Evolutionary conservation across 2,888 invertebrate species (phyloP).

Genomic region (Caenorhabditis virilis): DNA sequence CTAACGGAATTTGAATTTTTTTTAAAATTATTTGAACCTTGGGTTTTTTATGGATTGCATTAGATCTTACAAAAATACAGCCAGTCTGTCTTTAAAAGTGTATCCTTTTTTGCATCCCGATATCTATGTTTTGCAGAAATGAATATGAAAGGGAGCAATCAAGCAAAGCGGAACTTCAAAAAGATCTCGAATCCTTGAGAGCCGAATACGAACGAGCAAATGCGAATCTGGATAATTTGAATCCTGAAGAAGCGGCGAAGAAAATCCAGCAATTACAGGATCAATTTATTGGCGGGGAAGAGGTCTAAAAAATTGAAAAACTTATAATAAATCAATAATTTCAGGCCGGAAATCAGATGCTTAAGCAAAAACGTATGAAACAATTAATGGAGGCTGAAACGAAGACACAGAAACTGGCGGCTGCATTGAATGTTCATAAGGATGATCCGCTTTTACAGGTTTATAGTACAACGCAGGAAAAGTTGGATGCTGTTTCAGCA

Average conservation of each 20-base stretch:
- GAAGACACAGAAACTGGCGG: slow-evolving; percentile 67
- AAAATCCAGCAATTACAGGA: slow-evolving; percentile 76
- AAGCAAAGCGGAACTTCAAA: slow-evolving; percentile 73
- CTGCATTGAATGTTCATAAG: slow-evolving; percentile 73
- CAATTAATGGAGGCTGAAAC: slow-evolving; percentile 79
- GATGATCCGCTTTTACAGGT: slow-evolving; percentile 78
- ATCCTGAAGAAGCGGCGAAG: slow-evolving; percentile 61
- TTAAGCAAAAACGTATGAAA: slow-evolving; percentile 77
- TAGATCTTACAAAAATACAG: too few relatives aligned
- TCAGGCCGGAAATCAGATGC: too few relatives aligned
- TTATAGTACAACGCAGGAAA: slow-evolving; percentile 81
- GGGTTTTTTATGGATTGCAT: too few relatives aligned
- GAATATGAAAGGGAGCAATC: slow-evolving; percentile 72
- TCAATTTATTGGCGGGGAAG: slow-evolving; percentile 82
- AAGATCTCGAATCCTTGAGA: slow-evolving; percentile 74
- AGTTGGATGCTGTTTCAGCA: slow-evolving; percentile 78
- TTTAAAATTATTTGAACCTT: too few relatives aligned
- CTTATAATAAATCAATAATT: too few relatives aligned
- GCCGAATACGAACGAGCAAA: slow-evolving; percentile 72
- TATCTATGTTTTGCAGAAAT: slow-evolving; percentile 50
- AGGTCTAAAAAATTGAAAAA: slow-evolving; percentile 77
- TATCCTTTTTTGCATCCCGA: background rate
- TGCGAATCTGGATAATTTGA: slow-evolving; percentile 47
- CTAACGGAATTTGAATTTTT: too few relatives aligned
- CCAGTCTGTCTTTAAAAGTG: background rate